These are phyloP conservation scores for Dromaius novaehollandiae DNA, from an alignment of 2,113 vertebrate genomes.

Conservation along the genomic window DNA sequence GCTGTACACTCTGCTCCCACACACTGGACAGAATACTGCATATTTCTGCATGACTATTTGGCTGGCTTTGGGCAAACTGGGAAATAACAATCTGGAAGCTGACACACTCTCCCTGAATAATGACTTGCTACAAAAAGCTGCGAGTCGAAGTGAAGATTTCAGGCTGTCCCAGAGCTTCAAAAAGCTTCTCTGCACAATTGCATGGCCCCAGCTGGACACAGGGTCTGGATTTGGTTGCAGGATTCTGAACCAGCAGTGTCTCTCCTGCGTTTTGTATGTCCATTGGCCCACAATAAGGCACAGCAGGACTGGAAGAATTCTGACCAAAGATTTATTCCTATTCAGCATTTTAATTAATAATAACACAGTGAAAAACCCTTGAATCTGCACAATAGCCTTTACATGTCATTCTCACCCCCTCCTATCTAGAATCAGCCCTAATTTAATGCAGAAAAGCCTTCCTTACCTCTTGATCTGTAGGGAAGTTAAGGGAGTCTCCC, in stretches of 20 bases:
- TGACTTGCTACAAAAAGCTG: neutral
- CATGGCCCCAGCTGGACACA: accelerated
- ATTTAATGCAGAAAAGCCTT: no score
- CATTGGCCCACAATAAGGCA: neutral
- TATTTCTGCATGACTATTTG: neutral
- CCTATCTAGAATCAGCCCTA: neutral
- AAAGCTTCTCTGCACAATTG: neutral
- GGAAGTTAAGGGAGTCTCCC: neutral
- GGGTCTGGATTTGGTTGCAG: neutral
- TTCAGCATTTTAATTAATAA: neutral
- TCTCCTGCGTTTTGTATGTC: neutral
- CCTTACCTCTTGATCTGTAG: no score
- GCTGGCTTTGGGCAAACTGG: neutral
- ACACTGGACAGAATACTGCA: neutral
- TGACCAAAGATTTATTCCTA: neutral
- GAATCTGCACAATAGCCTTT: neutral
- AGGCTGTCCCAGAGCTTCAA: neutral
- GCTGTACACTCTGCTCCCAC: neutral
- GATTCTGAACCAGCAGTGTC: neutral
- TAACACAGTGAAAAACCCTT: neutral
- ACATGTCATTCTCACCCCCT: neutral
- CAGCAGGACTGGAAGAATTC: neutral
- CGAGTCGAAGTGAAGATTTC: neutral
- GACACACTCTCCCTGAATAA: neutral
- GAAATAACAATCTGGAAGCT: neutral